Conservation (phyloP, 2,888 invertebrate species). For the Cataglyphis rosenhaueri region DNA sequence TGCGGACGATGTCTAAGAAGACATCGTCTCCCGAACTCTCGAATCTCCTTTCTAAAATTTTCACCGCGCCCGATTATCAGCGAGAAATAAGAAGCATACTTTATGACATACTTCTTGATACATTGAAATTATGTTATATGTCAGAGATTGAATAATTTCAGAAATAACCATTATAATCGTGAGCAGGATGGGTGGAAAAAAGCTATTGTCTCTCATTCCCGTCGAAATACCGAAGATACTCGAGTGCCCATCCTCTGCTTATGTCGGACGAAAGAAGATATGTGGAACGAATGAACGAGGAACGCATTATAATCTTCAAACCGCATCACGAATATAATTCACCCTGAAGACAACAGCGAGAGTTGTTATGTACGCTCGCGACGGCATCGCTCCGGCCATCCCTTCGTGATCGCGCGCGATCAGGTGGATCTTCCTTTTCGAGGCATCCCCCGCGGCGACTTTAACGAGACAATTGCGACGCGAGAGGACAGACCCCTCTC, state of each 20-base stretch:
- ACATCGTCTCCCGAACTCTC: slow-evolving; percentile 28
- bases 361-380: slow-evolving; percentile 35
- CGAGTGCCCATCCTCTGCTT: slow-evolving; percentile 1
- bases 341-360: slow-evolving; percentile 48
- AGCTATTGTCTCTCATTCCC: background rate
- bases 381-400: slow-evolving; percentile 38
- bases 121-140: background rate
- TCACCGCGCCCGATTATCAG: slow-evolving; percentile 10
- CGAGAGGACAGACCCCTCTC: slow-evolving; percentile 55
- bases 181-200: background rate
- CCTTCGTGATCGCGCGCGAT: slow-evolving; percentile 22
- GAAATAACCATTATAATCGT: background rate
- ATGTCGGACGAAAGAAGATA: slow-evolving; percentile 28
- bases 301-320: slow-evolving; percentile 41
- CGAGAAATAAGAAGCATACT: background rate
- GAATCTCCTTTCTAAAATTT: slow-evolving; percentile 35
- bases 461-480: slow-evolving; percentile 79
- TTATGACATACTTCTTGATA: background rate
- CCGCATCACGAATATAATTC: slow-evolving; percentile 43
- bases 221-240: slow-evolving; percentile 29
- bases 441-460: slow-evolving; percentile 76
- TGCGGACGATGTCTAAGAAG: slow-evolving; percentile 7
- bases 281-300: slow-evolving; percentile 21
- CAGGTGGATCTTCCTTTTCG: slow-evolving; percentile 37
- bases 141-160: background rate